Evolutionary conservation across 37 sponge, comb jelly and placozoan species (phyloP).

Genomic region (Amphimedon queenslandica): DNA sequence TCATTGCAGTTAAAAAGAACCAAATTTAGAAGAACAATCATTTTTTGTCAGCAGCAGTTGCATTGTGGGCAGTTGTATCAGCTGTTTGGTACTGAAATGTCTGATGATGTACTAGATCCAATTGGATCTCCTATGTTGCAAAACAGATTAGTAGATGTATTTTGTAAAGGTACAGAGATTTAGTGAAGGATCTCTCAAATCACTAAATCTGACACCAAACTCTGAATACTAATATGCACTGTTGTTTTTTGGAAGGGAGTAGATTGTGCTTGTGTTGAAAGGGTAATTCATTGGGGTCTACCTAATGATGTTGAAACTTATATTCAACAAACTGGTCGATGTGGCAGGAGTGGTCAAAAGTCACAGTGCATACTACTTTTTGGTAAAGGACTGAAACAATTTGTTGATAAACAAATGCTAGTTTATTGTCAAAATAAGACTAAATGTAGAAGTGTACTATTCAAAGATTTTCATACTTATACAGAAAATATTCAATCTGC

Average conservation of each 20-base stretch:
- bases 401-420: neutral
- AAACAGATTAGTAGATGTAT: neutral
- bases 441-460: neutral
- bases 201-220: neutral
- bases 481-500: neutral
- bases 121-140: neutral
- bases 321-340: neutral
- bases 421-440: neutral
- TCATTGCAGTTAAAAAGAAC: neutral
- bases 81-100: neutral
- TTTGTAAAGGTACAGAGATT: neutral
- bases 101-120: neutral
- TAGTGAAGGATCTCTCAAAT: neutral
- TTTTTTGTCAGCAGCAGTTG: neutral
- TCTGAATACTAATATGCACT: neutral
- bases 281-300: neutral
- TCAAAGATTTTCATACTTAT: neutral
- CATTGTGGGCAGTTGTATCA: neutral
- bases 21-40: neutral
- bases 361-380: neutral
- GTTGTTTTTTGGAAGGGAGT: neutral
- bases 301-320: neutral
- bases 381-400: neutral
- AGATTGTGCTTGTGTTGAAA: neutral
- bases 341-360: neutral